Conservation (phyloP, 1,140 invertebrate species). For the Sycophila sp. region DNA sequence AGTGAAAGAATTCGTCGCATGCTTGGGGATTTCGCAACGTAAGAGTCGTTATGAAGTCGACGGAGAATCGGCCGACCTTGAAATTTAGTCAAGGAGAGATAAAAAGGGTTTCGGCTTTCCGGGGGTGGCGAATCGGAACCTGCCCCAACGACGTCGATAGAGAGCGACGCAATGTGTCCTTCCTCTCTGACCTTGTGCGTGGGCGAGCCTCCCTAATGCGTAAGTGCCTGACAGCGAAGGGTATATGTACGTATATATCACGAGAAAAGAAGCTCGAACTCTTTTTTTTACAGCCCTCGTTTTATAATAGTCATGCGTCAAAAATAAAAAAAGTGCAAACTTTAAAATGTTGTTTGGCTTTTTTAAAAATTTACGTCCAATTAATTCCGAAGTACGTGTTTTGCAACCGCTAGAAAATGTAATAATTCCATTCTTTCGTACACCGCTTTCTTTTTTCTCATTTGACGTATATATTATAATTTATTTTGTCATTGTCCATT, state of each 20-base stretch:
- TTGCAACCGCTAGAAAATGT: no score
- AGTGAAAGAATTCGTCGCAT: neutral
- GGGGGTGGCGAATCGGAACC: conserved; percentile 56
- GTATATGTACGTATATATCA: no score
- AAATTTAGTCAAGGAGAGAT: conserved; percentile 58
- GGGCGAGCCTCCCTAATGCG: neutral
- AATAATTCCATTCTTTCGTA: no score
- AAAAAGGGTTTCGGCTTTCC: conserved; percentile 38
- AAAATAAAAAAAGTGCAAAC: no score
- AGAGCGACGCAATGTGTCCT: neutral
- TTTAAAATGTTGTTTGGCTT: no score
- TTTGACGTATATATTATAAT: no score
- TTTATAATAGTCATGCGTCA: no score
- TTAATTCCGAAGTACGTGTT: no score
- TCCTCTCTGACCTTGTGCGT: neutral
- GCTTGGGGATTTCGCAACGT: neutral
- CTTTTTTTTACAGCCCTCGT: no score
- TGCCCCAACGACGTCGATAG: conserved; percentile 54
- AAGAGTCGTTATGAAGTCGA: conserved; percentile 5
- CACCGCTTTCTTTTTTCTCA: no score
- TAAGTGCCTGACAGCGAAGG: neutral
- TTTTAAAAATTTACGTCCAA: no score
- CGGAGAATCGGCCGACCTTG: conserved; percentile 56
- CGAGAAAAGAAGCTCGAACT: neutral
- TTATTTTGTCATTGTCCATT: no score